Conservation (phyloP, 2,888 invertebrate genomes). For the Cetonia aurata region DNA sequence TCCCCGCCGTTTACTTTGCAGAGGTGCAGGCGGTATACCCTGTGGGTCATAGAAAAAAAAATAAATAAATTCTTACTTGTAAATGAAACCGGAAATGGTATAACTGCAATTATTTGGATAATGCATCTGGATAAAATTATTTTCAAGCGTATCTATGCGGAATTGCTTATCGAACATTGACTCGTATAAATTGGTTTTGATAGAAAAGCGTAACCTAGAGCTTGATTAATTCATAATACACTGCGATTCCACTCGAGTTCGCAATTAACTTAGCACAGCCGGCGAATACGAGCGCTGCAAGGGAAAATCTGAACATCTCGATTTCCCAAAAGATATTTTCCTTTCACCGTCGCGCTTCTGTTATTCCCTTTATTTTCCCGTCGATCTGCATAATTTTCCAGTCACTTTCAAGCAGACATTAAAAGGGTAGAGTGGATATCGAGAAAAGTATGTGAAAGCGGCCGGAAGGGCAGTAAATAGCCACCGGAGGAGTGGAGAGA, state of each 20-base stretch:
- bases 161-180: too few species aligned
- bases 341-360: constrained; percentile 12
- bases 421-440: constrained; percentile 19
- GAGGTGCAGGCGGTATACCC: too few species aligned
- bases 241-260: constrained; percentile 2
- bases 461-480: constrained; percentile 10
- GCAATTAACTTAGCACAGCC: neutral
- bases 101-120: too few species aligned
- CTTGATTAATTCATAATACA: constrained; percentile 13
- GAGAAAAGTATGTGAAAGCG: too few species aligned
- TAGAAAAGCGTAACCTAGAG: too few species aligned
- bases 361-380: constrained; percentile 20
- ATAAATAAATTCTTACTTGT: too few species aligned
- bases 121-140: too few species aligned
- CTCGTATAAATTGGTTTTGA: too few species aligned
- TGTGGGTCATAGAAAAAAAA: too few species aligned
- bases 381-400: constrained; percentile 32
- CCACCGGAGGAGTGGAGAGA: constrained; percentile 2
- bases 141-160: too few species aligned
- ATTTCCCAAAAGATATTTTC: neutral
- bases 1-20: too few species aligned
- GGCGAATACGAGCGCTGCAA: neutral
- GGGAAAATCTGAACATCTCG: constrained; percentile 9
- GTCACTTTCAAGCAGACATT: constrained; percentile 30
- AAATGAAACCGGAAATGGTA: neutral